Percentiles rank a stretch among this genome's conserved stretches.
phyloP scores from a whole-genome alignment of 1,140 invertebrate genomes.

The Ladona fulva region DNA sequence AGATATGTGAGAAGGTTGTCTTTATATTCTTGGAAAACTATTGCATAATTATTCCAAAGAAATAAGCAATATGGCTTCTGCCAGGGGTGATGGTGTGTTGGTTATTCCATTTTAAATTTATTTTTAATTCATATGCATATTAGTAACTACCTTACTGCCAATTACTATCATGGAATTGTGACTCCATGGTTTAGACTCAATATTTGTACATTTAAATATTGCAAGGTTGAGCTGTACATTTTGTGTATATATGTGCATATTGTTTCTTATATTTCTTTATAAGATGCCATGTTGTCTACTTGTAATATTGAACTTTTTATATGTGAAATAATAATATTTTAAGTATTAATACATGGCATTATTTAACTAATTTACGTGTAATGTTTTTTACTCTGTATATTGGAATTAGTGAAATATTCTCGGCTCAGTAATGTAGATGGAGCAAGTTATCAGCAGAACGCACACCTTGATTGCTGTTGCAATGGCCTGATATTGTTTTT shows the following conservation, averaged over 20 bases:
- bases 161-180: background rate
- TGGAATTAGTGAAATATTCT: background rate
- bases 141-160: background rate
- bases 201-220: background rate
- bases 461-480: background rate
- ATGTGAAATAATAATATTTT: background rate
- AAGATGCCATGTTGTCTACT: background rate
- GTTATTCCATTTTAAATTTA: conserved; percentile 4
- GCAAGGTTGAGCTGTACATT: background rate
- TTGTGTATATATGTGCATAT: conserved; percentile 7
- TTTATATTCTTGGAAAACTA: background rate
- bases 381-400: background rate
- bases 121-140: background rate
- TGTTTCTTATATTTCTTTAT: conserved; percentile 9
- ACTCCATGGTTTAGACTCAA: background rate
- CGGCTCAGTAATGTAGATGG: background rate
- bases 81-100: background rate
- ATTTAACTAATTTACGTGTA: background rate
- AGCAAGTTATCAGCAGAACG: background rate
- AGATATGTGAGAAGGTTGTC: background rate
- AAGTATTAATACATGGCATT: conserved; percentile 7
- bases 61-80: background rate
- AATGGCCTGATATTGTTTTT: background rate
- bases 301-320: background rate
- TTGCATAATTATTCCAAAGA: background rate